Base-by-base conservation (phyloP, 2,797 vertebrate species). In the Avahi laniger region DNA sequence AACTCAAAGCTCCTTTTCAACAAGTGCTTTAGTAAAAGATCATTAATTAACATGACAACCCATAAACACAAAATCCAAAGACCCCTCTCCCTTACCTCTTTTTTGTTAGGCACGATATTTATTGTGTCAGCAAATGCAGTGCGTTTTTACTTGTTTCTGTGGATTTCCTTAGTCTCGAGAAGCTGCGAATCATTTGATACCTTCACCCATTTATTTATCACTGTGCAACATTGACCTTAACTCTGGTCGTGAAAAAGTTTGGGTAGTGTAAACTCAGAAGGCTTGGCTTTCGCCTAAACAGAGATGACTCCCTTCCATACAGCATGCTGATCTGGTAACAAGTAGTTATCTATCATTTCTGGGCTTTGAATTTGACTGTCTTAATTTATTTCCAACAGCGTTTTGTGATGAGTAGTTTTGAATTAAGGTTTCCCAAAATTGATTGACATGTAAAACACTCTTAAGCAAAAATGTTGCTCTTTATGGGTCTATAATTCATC, bases 401-500 rank as follows among this genome's bases (percentile, higher is more conserved):
- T 79, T 97, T 82, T 57, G 76, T 69, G 63, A 86, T 70, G 8
- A 65, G 30, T 28, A 24, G 73, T 48, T 94, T 94, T 80, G 84
- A 84, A 81, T 28, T 41, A 91, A 80, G 38, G 0, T 91, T 92
- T 87, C 70, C 80, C 61, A 91, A 84, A 90, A 75, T 88, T 67
- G 48, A 93, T 24, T 82, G 92, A 75, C 90, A 92, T 50, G 38
- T 88, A 83, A 95, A 93, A 63, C 48, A 89, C 15, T 81, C 57
- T n/a, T n/a, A 33, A 70, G 72, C 38, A 80, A 50, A 95, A 73
- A 26, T 22, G 3, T 33, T 84, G 24, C 18, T 57, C 67, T 78
- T 73, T 69, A 35, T 78, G 30, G 76, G 26, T 67, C 59, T 41
- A 22, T 96, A 97, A 93, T 98, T 97, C 92, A 94, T 79, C 59